Evolutionary conservation across 2,113 vertebrate genomes (phyloP), one percentile per base, ranked within the genome.

Genomic region (Nibea coibor): DNA sequence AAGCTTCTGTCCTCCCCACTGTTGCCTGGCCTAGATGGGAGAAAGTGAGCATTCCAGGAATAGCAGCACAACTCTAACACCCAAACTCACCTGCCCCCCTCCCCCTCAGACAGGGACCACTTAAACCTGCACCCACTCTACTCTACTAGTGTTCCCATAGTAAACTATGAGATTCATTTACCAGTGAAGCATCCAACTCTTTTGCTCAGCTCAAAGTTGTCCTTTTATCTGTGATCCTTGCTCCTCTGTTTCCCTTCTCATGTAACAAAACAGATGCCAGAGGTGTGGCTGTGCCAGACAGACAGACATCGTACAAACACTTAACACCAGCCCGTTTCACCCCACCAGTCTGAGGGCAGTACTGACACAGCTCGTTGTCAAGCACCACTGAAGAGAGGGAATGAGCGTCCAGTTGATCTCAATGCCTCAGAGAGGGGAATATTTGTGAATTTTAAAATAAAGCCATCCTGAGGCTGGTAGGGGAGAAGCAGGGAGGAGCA

Each of bases 391-490:
- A 85, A 88, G 81, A 72, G 78, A 83, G 64, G 70, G 48, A 87
- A 90, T 80, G 66, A 86, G 67, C 67, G 35, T 79, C 80, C 73
- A 83, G 78, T 88, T 87, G 74, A 92, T 91, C 85, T 86, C 75
- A 57, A 28, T 73, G 69, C 68, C 77, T 83, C 78, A 64, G 51
- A 85, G 81, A 88, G 70, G 39, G 86, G 77, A 88, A 93, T 92
- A 93, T 94, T 94, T 92, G 73, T 87, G 64, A 92, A 91, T 91
- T 91, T 92, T 87, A 63, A 93, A 94, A 94, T 92, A 92, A 94
- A 93, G 87, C 83, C 71, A 90, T 92, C 89, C 87, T 82, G 67
- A 84, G 81, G 87, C 85, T 87, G 85, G 74, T 85, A 64, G 61
- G 73, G 72, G 74, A 85, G 91, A 89, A 87, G 81, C 82, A 72